These are phyloP conservation scores for Macroteleia sp. DNA, from an alignment of 2,888 invertebrate genomes.

Conservation along the genomic window DNA sequence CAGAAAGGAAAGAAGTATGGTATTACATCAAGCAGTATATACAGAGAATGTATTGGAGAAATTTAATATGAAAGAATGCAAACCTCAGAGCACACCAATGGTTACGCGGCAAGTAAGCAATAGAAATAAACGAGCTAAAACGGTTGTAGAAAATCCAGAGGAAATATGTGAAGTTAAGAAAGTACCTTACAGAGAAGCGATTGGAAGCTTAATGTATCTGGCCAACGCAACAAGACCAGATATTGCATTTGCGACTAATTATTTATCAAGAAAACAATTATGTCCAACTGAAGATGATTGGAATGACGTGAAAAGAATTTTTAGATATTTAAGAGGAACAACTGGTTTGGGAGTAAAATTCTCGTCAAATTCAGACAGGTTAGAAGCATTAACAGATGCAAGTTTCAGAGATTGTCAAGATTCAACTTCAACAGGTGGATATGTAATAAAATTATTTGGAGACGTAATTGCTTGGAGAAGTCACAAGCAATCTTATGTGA, in stretches of 20 bases:
- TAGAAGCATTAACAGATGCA: slow-evolving; percentile 64
- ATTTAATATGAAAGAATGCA: slow-evolving; percentile 48
- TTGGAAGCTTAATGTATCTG: slow-evolving; percentile 62
- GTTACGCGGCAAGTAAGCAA: slow-evolving; percentile 26
- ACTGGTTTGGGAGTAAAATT: slow-evolving; percentile 25
- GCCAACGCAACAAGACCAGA: slow-evolving; percentile 34
- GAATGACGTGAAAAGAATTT: slow-evolving; percentile 25
- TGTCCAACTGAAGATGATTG: slow-evolving; percentile 52
- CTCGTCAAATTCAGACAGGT: slow-evolving; percentile 14
- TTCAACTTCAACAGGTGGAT: slow-evolving; percentile 55
- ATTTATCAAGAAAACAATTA: slow-evolving; percentile 20
- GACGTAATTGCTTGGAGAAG: slow-evolving; percentile 59
- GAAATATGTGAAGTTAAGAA: slow-evolving; percentile 1
- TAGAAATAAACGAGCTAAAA: slow-evolving; percentile 31
- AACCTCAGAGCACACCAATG: slow-evolving; percentile 54
- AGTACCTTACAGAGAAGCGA: slow-evolving; percentile 60
- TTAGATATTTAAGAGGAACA: slow-evolving; percentile 11
- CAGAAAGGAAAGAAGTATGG: slow-evolving; percentile 13
- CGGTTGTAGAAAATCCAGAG: background rate
- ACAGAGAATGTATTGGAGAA: slow-evolving; percentile 52
- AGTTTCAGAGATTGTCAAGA: slow-evolving; percentile 64
- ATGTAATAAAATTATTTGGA: slow-evolving; percentile 51
- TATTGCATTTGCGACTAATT: slow-evolving; percentile 14
- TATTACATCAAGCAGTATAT: no score
- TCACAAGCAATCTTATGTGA: background rate